A percentile compares a stretch with the other conserved stretches of the same genome.
Conservation (phyloP, 2,113 vertebrate species). For the Jacana jacana region DNA sequence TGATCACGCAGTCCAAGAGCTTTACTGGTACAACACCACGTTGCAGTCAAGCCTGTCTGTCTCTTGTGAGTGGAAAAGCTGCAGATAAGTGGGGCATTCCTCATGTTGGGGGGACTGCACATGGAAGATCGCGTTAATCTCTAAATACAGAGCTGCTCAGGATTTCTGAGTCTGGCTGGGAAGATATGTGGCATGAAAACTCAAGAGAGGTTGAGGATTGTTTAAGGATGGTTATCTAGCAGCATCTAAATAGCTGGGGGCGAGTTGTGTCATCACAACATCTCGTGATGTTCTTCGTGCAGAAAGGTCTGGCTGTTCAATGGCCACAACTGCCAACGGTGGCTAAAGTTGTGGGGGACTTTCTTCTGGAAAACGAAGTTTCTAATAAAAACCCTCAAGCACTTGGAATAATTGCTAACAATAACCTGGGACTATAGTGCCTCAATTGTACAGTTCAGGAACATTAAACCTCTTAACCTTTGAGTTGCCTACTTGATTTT, state of each 20-base stretch:
- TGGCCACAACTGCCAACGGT: neutral
- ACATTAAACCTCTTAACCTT: conserved; percentile 75
- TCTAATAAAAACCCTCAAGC: conserved; percentile 1
- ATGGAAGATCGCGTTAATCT: neutral
- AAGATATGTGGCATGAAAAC: neutral
- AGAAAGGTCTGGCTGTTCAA: neutral
- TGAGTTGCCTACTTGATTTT: conserved; percentile 73
- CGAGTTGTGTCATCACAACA: neutral
- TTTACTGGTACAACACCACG: neutral
- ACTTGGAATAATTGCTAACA: conserved; percentile 67
- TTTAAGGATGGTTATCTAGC: neutral
- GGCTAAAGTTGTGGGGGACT: conserved; percentile 6
- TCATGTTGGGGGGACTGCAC: neutral
- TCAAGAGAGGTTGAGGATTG: neutral
- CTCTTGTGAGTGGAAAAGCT: neutral
- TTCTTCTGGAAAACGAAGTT: conserved; percentile 39
- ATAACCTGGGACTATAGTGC: conserved; percentile 57
- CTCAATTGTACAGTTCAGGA: conserved; percentile 67
- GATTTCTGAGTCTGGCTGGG: neutral
- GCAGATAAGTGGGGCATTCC: neutral
- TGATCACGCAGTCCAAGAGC: neutral
- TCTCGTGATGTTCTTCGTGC: neutral
- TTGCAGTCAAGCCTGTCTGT: neutral
- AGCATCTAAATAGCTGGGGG: neutral
- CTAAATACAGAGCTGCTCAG: neutral